Conservation (phyloP, 2,888 invertebrate genomes). For the Drosophila yooni region DNA sequence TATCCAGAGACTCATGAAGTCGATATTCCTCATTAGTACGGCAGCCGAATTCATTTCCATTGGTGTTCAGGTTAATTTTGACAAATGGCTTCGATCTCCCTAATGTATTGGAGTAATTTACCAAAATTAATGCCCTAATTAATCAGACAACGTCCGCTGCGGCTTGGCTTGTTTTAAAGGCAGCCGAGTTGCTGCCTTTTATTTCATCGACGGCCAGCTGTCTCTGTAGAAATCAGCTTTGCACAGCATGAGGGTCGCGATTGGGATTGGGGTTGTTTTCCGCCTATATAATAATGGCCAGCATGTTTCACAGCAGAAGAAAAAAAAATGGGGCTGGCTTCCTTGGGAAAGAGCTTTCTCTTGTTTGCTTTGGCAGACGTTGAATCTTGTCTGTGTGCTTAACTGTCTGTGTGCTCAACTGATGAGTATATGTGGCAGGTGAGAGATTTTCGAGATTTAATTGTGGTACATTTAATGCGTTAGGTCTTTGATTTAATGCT, state of each 20-base stretch:
- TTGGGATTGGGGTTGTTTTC: neutral
- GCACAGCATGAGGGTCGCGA: conserved; percentile 20
- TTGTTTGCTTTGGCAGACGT: neutral
- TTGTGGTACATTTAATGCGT: conserved; percentile 9
- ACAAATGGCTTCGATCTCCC: conserved; percentile 84
- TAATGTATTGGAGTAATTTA: conserved; percentile 84
- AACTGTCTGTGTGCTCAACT: neutral
- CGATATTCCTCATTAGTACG: conserved; percentile 52
- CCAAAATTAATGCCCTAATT: conserved; percentile 84
- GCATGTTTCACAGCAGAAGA: neutral
- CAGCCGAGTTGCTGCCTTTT: conserved; percentile 32
- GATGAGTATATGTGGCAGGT: conserved; percentile 4
- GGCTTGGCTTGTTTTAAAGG: conserved; percentile 35
- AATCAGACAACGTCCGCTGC: conserved; percentile 75
- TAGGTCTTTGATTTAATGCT: neutral
- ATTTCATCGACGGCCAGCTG: conserved; percentile 36
- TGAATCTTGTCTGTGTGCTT: neutral
- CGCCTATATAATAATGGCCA: conserved; percentile 12
- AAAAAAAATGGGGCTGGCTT: neutral
- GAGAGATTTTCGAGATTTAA: neutral
- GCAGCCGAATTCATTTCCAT: conserved; percentile 72
- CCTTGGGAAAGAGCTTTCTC: conserved; percentile 8
- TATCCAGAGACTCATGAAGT: conserved; percentile 19
- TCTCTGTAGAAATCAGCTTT: conserved; percentile 62
- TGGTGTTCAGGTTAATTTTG: conserved; percentile 83